These are phyloP conservation scores for Dreissena polymorpha DNA, from an alignment of 1,140 invertebrate species.

Conservation along the genomic window DNA sequence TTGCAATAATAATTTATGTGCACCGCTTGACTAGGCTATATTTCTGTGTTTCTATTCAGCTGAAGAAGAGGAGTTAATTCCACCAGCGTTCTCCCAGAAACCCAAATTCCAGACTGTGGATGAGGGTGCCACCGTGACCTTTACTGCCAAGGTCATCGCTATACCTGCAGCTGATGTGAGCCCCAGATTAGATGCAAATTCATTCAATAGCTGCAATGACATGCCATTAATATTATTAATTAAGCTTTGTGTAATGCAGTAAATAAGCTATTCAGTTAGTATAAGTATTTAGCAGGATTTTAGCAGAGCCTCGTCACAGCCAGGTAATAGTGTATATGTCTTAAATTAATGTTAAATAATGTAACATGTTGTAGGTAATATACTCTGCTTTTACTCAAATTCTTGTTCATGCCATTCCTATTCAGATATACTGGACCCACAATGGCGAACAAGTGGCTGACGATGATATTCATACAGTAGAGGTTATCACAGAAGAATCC, in stretches of 20 bases:
- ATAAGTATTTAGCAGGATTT: no score
- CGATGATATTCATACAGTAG: constrained; percentile 48
- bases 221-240: background rate
- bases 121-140: constrained; percentile 67
- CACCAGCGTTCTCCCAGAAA: constrained; percentile 72
- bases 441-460: constrained; percentile 44
- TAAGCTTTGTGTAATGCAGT: background rate
- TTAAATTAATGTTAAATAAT: no score
- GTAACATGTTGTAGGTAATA: no score
- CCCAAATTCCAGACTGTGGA: constrained; percentile 75
- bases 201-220: background rate
- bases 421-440: constrained; percentile 44
- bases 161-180: constrained; percentile 72
- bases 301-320: no score
- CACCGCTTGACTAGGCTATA: no score
- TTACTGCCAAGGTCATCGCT: constrained; percentile 71
- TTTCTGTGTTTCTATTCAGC: constrained; percentile 29
- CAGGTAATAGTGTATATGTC: background rate
- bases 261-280: no score
- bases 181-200: background rate
- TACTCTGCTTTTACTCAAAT: no score
- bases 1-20: no score
- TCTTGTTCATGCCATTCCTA: background rate
- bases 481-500: constrained; percentile 62
- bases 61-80: constrained; percentile 63